These are phyloP conservation scores for Hydrocynus forskahlii DNA, from an alignment of 2,797 vertebrate species.

Conservation along the genomic window DNA sequence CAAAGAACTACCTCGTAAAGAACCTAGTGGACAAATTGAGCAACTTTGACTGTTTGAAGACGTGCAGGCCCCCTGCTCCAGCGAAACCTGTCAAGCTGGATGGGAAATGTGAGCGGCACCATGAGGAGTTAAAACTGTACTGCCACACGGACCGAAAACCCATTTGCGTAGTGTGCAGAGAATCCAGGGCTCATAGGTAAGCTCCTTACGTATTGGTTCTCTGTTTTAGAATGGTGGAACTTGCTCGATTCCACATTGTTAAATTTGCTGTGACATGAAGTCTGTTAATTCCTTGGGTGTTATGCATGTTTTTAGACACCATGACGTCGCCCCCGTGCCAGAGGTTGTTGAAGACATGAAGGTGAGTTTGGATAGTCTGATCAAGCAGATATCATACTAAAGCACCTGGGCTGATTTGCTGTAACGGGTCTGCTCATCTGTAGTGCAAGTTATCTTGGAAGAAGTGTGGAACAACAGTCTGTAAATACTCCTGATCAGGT, in stretches of 20 bases:
- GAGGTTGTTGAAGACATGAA: conserved; percentile 82
- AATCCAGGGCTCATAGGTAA: conserved; percentile 75
- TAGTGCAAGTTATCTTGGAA: too few species aligned
- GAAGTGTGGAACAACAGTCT: too few species aligned
- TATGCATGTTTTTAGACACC: conserved; percentile 68
- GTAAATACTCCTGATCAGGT: too few species aligned
- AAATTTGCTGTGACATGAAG: neutral
- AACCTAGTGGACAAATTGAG: conserved; percentile 82
- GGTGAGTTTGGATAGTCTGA: conserved; percentile 59
- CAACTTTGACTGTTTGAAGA: conserved; percentile 73
- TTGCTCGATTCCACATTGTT: neutral
- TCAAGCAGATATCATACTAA: neutral
- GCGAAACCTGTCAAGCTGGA: conserved; percentile 71
- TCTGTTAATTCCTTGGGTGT: neutral
- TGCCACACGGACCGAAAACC: conserved; percentile 78
- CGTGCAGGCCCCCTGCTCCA: conserved; percentile 59
- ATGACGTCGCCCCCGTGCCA: conserved; percentile 77
- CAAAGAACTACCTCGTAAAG: conserved; percentile 83
- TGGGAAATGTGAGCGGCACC: conserved; percentile 77
- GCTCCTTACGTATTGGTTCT: neutral
- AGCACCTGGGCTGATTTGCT: neutral
- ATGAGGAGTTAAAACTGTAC: conserved; percentile 81
- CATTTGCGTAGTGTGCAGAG: conserved; percentile 83
- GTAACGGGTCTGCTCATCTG: neutral
- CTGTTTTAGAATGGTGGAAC: neutral